Percentiles rank a stretch among this genome's conserved stretches.
Conservation (phyloP, 2,113 vertebrate genomes). For the Hassar affinis region DNA sequence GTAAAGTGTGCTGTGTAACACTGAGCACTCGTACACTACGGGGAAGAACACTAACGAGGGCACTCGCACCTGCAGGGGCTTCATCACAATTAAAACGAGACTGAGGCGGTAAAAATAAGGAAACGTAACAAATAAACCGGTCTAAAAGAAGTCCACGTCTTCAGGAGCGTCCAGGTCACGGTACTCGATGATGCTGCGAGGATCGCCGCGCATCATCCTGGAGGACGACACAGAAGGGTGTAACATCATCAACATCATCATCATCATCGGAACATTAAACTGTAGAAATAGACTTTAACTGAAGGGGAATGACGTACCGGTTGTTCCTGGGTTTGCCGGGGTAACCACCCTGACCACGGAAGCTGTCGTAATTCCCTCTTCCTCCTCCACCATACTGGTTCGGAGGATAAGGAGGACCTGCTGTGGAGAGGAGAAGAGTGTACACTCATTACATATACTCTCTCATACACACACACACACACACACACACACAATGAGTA, state of each 20-base stretch:
- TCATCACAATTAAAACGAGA: slow-evolving; percentile 42
- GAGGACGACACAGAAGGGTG: no score
- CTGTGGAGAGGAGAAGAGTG: slow-evolving; percentile 47
- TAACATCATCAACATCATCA: no score
- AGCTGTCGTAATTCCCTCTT: slow-evolving; percentile 86
- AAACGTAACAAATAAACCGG: slow-evolving; percentile 14
- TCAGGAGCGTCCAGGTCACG: slow-evolving; percentile 89
- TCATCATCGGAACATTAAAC: no score
- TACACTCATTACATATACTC: no score
- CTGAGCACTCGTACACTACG: neutral
- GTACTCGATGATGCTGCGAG: slow-evolving; percentile 88
- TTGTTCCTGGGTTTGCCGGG: slow-evolving; percentile 87
- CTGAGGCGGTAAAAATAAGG: slow-evolving; percentile 1
- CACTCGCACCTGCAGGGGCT: neutral
- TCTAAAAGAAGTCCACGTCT: slow-evolving; percentile 89
- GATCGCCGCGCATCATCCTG: slow-evolving; percentile 88
- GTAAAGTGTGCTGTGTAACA: neutral
- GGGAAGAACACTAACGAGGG: slow-evolving; percentile 9
- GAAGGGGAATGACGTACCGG: slow-evolving; percentile 80
- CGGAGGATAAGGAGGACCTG: slow-evolving; percentile 82
- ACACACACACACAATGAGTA: slow-evolving; percentile 55
- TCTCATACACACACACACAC: slow-evolving; percentile 22
- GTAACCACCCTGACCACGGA: slow-evolving; percentile 85
- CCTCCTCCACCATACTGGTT: slow-evolving; percentile 83
- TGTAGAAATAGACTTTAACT: no score